Evolutionary conservation across 2,797 vertebrate species (phyloP), one percentile per base, ranked within the genome.

Genomic region (Poliocrania exsul): DNA sequence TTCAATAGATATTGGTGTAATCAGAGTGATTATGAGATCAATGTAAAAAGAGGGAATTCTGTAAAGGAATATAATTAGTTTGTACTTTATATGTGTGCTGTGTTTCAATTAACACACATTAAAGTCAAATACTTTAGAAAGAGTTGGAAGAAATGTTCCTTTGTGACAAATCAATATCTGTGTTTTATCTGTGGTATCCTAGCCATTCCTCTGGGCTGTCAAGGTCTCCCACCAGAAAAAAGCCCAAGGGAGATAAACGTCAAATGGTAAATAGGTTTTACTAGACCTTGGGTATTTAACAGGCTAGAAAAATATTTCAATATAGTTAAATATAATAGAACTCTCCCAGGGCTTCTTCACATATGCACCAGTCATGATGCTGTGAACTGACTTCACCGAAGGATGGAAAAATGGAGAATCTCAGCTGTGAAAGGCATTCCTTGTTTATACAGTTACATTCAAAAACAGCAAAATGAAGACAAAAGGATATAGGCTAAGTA

Each of bases 291-390:
- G 25, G 11, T 92, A 92, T 81, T 58, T 66, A 92, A 58, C 20
- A 89, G 83, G 25, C 11, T 87, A 89, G 46, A 86, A 88, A 87
- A 92, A 58, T 60, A 77, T 80, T 91, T 84, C 35, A 72, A 23
- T 29, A 14, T 24, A 88, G n/a, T 49, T 69, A 87, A 88, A 74
- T 62, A 87, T 89, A 88, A 77, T 9, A 42, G 65, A 87, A 57
- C 7, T 80, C 31, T 88, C 25, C 10, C 14, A 81, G 72, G 33
- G 15, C 28, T 88, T 66, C 64, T 80, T 91, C 40, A 28, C 46
- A 51, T 13, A 87, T 47, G 28, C 87, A 44, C 16, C 0, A 4
- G 11, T 70, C 3, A 2, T 24, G 51, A 33, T 57, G 16, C 11
- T 47, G 19, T 81, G 64, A 92, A 83, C 18, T 53, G 38, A 65